Evolutionary conservation across 2,888 invertebrate species (phyloP).

Genomic region (Leptinotarsa peninsularis): DNA sequence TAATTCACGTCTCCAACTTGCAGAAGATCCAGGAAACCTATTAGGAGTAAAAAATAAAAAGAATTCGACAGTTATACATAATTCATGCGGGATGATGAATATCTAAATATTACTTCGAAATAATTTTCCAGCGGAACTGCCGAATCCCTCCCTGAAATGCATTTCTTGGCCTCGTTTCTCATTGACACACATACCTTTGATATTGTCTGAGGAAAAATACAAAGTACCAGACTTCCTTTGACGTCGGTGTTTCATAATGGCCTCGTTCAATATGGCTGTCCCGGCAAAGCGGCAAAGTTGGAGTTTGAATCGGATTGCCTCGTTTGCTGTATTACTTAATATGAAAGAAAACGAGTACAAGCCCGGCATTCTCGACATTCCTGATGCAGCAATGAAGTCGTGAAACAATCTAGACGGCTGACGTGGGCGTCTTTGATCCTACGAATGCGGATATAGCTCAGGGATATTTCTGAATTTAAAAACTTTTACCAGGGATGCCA

Average conservation of each 20-base stretch:
- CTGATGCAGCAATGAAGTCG: slow-evolving; percentile 13
- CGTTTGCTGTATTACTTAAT: slow-evolving; percentile 13
- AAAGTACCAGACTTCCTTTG: slow-evolving; percentile 2
- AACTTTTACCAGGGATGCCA: background rate
- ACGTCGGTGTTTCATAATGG: slow-evolving; percentile 1
- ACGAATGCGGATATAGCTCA: background rate
- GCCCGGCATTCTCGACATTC: background rate
- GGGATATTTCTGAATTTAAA: background rate
- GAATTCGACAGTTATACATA: too few species aligned
- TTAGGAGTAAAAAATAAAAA: too few species aligned
- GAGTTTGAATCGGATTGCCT: slow-evolving; percentile 12
- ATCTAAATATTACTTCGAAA: too few species aligned
- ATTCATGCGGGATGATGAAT: too few species aligned
- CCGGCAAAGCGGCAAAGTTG: background rate
- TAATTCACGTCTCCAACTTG: too few species aligned
- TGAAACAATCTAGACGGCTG: slow-evolving; percentile 2
- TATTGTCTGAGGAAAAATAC: background rate
- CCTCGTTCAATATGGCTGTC: slow-evolving; percentile 1
- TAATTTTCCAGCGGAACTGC: background rate
- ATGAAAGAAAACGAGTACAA: slow-evolving; percentile 12
- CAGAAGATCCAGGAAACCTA: too few species aligned
- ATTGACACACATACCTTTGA: slow-evolving; percentile 12
- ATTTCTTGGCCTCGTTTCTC: slow-evolving; percentile 1
- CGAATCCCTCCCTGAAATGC: background rate
- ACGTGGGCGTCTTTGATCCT: slow-evolving; percentile 3